Base-by-base conservation (phyloP, 2,888 invertebrate genomes). In the Drosophila meridionalis region DNA sequence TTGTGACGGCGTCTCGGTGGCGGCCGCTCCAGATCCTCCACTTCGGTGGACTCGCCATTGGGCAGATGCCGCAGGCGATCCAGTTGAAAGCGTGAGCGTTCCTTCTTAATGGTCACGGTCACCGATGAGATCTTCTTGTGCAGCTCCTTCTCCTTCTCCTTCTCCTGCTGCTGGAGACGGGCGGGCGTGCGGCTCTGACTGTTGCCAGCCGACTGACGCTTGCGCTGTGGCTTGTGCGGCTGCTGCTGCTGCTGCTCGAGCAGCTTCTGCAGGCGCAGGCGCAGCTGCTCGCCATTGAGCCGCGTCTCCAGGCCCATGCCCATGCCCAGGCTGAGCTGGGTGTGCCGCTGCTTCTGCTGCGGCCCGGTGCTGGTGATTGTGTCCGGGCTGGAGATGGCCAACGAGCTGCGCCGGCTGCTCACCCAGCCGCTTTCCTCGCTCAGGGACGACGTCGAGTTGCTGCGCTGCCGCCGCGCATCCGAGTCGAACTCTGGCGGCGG, bases 361-460 rank as follows among this genome's bases (percentile, higher is more conserved):
- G 67, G 45, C 0, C 85, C 89, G 11, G 87, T 90, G 61, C 91
- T 88, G 26, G 91, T 91, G 11, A 93, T 87, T 4, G 93, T 92
- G 87, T 95, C 95, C 5, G 95, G 95, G 61, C 95, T 94, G 0
- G 95, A 95, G n/a, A 94, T 94, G 28, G 94, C 94, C 59, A 94
- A 93, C 20, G 95, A 95, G 88, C 95, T 95, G 50, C 95, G 94
- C 52, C 96, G 95, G 84, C 97, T 97, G 38, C 97, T 97, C 0
- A 97, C 97, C 97, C 97, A 97, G 1, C 97, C 97, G 89, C 97
- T 97, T 92, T 97, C 96, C 92, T 97, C 97, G 86, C 97, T 97
- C 71, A 96, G 93, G 69, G 95, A 95, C 20, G 96, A 95, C 0
- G 96, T 95, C 9, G 95, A 95, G 80, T 93, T 94, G 72, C 93